Evolutionary conservation across 1,140 invertebrate genomes (phyloP), one percentile per base, ranked within the genome.

Genomic region (Drosophila leontia): DNA sequence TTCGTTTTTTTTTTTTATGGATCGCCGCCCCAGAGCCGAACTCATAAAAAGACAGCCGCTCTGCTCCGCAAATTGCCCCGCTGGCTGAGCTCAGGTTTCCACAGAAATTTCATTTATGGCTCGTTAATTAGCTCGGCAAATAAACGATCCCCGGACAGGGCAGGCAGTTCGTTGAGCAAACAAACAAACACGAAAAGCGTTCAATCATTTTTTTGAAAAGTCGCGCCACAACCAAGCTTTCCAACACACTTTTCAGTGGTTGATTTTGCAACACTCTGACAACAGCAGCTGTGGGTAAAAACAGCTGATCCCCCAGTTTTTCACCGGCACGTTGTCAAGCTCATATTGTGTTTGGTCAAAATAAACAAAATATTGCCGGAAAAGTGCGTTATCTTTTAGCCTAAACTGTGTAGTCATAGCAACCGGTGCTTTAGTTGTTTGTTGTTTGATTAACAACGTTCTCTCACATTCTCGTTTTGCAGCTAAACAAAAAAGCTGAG

Each of bases 41-140:
- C 78, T 77, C 84, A 79, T 86, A 86, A 83, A 84, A 86, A 77
- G 79, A 81, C 82, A 78, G 55, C 77, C 57, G 68, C 61, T 63
- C 15, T 41, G 56, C 58, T 62, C 15, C 34, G 53, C 80, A 53
- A 77, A 79, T 78, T 79, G 68, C 59, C 53, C 65, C 53, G 35
- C 19, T 26, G 53, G 64, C 51, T 50, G 41, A 42, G 23, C 62
- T 58, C 48, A 63, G 71, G 65, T 57, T 85, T 85, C 69, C 61
- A 71, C 35, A 64, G 83, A 86, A 86, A 80, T 80, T 83, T 88
- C 60, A 72, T 88, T 80, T 88, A 83, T 75, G 79, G 67, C 60
- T 76, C 65, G 55, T 68, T 87, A 80, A 87, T 82, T 88, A 65
- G 70, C 68, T 85, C 17, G 39, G 62, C 75, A 82, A 77, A 68